A percentile compares a stretch with the other conserved stretches of the same genome.
Evolutionary conservation across 2,797 vertebrate species (phyloP).

Genomic region (Myotis findleyi): DNA sequence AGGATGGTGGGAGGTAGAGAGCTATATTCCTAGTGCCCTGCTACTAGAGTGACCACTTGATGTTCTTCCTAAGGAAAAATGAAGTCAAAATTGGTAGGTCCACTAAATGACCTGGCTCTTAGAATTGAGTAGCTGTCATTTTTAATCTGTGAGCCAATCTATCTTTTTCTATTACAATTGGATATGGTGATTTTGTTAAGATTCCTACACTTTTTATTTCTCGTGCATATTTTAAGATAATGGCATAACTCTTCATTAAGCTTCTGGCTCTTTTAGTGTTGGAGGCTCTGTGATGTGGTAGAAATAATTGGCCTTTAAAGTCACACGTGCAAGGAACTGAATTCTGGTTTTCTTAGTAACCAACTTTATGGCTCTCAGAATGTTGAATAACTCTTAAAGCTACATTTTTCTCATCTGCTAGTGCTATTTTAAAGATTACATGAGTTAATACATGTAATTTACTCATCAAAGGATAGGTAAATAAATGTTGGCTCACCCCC

Average conservation of each 20-base stretch:
- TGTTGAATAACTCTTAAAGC: neutral
- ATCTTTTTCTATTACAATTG: neutral
- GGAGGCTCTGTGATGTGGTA: neutral
- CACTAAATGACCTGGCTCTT: neutral
- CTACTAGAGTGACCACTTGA: neutral
- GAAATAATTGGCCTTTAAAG: neutral
- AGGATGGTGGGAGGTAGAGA: neutral
- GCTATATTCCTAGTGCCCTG: neutral
- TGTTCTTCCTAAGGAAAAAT: neutral
- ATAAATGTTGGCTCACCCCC: neutral
- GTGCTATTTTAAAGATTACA: neutral
- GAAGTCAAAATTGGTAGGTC: neutral
- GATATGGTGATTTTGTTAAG: neutral
- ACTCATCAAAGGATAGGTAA: neutral
- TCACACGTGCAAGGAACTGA: neutral
- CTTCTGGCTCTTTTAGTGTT: neutral
- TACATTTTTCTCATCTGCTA: neutral
- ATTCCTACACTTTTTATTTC: neutral
- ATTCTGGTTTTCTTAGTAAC: constrained; percentile 15
- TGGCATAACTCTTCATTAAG: neutral
- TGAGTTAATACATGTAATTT: neutral
- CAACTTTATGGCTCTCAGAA: neutral
- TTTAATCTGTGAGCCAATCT: neutral
- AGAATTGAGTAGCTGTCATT: neutral
- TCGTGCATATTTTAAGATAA: neutral